Evolutionary conservation across 2,113 vertebrate genomes (phyloP), one percentile per base, ranked within the genome.

Genomic region (Dasyprocta punctata): DNA sequence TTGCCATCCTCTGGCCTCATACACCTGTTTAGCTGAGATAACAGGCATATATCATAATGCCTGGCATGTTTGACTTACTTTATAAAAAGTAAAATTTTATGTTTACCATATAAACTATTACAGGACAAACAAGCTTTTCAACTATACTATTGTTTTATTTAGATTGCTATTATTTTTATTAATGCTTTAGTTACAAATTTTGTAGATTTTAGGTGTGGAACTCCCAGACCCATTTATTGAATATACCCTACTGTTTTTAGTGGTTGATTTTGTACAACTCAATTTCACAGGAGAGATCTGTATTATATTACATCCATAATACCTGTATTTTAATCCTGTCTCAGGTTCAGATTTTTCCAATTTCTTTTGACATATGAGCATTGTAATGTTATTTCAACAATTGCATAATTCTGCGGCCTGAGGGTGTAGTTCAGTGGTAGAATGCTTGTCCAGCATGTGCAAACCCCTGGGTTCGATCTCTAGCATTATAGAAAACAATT

Each of bases 371-470:
- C 52, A 41, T 1, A 20, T 49, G 11, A 52, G 1, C 82, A 92
- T 86, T 69, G 87, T 77, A 44, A 86, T 92, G 94, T n/a, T 38
- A n/a, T 56, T 17, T 75, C 60, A 88, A 24, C 61, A 80, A 81
- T 71, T 60, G 26, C 26, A 69, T 58, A 87, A 88, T 58, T 61
- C 41, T 13, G 8, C 22, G 3, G 10, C 5, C 33, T 60, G 16
- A 5, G 36, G 22, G 8, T 49, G 12, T 17, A 60, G 14, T 7
- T 82, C 33, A 61, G 12, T 28, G 73, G 12, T 77, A 28, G 24
- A 77, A 47, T 24, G 26, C 41, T 44, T 75, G 11, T 44, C 41
- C 41, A 41, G 9, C 24, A 47, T 7, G 12, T 47, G 26, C 24
- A 77, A 47, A 77, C 26, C 5, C 38, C 24, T 14, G 30, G 41